Percentiles rank a stretch among this genome's conserved stretches.
Evolutionary conservation across 2,797 vertebrate species (phyloP).

Genomic region (Gymnothorax reevesii): DNA sequence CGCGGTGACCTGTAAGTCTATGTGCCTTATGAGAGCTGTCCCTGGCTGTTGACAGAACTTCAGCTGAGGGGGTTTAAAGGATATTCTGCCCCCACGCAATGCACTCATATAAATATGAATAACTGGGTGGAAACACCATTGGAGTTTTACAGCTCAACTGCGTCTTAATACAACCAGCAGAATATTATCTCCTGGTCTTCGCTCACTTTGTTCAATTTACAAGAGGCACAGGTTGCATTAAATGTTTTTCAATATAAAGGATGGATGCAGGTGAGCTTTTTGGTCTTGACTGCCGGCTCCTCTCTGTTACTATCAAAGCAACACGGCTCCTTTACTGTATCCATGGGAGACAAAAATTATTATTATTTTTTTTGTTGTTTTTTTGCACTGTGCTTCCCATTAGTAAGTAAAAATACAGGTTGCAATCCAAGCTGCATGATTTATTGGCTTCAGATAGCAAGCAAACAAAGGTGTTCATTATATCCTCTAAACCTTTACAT

Average conservation of each 20-base stretch:
- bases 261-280: slow-evolving; percentile 44
- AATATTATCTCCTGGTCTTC: slow-evolving; percentile 45
- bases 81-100: slow-evolving; percentile 58
- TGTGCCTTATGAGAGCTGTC: slow-evolving; percentile 38
- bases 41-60: slow-evolving; percentile 47
- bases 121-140: slow-evolving; percentile 47
- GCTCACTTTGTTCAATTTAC: slow-evolving; percentile 25
- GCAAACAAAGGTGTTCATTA: slow-evolving; percentile 56
- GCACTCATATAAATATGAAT: slow-evolving; percentile 60
- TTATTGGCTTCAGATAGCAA: slow-evolving; percentile 22
- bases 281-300: background rate
- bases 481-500: slow-evolving; percentile 44
- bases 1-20: slow-evolving; percentile 48
- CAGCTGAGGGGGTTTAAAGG: slow-evolving; percentile 54
- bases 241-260: slow-evolving; percentile 45
- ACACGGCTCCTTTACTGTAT: slow-evolving; percentile 34
- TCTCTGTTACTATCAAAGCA: background rate
- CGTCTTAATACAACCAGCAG: slow-evolving; percentile 56
- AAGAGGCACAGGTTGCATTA: slow-evolving; percentile 47
- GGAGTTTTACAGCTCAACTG: slow-evolving; percentile 43
- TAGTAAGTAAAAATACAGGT: slow-evolving; percentile 48
- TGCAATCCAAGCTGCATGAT: slow-evolving; percentile 4
- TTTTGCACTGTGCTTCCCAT: slow-evolving; percentile 56
- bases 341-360: background rate
- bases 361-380: background rate